These are phyloP conservation scores for Poeciliopsis turneri DNA, from an alignment of 2,797 vertebrate genomes.

Conservation along the genomic window DNA sequence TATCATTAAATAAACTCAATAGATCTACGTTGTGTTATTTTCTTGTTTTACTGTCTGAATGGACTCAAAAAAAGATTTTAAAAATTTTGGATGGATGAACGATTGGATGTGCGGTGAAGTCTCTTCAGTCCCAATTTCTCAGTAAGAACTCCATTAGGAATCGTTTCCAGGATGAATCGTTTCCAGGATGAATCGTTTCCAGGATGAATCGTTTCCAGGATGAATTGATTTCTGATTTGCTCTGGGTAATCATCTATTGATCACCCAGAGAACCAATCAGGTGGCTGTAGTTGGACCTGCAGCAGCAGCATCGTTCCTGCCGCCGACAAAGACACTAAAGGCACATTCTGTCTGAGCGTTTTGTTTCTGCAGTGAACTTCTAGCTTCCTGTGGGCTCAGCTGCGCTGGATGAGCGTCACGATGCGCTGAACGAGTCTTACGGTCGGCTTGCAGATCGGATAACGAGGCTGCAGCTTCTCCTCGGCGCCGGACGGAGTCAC, in stretches of 20 bases:
- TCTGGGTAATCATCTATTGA: not conserved
- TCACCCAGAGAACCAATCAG: not conserved
- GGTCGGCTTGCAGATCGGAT: slow-evolving; percentile 77
- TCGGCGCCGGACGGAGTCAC: slow-evolving; percentile 71
- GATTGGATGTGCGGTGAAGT: not conserved
- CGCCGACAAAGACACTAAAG: not conserved
- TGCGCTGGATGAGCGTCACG: slow-evolving; percentile 56
- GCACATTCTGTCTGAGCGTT: not conserved
- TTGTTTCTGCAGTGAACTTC: too few species aligned
- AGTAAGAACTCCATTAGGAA: not conserved
- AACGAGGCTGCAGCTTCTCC: slow-evolving; percentile 75
- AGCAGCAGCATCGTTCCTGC: too few species aligned
- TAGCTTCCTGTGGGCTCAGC: slow-evolving; percentile 6
- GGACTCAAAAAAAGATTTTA: too few species aligned
- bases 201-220: too few species aligned
- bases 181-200: too few species aligned
- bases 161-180: too few species aligned
- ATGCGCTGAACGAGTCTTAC: slow-evolving; percentile 73
- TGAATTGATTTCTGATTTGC: too few species aligned
- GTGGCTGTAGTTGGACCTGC: too few species aligned
- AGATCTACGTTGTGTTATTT: too few species aligned
- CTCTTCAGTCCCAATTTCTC: not conserved
- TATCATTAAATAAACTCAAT: not conserved
- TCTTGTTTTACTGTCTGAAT: too few species aligned
- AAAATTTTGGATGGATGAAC: too few species aligned